Evolutionary conservation across 2,797 vertebrate genomes (phyloP).

Genomic region (Delichon dasypus): DNA sequence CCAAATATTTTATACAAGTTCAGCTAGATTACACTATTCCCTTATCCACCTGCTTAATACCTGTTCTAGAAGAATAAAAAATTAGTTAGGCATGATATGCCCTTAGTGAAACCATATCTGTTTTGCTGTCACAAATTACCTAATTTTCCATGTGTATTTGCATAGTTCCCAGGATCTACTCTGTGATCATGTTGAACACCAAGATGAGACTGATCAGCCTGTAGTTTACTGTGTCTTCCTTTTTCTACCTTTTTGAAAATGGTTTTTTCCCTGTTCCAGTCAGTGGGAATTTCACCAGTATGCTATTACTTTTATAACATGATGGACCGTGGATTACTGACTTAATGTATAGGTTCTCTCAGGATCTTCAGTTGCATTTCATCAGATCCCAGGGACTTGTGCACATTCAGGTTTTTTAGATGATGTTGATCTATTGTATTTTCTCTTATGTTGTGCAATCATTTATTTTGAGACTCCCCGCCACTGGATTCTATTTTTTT

Average conservation of each 20-base stretch:
- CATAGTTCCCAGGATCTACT: not conserved
- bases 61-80: not conserved
- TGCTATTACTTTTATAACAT: not conserved
- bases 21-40: rapidly evolving
- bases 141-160: not conserved
- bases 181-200: not conserved
- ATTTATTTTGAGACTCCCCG: not conserved
- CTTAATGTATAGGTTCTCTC: not conserved
- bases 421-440: not conserved
- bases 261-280: not conserved
- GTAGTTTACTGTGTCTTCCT: rapidly evolving
- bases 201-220: not conserved
- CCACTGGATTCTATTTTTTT: not conserved
- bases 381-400: not conserved
- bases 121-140: not conserved
- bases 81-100: not conserved
- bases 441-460: rapidly evolving
- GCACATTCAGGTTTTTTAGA: not conserved
- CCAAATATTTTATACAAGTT: not conserved
- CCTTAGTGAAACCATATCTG: not conserved
- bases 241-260: not conserved
- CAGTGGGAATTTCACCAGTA: not conserved
- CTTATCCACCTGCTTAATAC: not conserved
- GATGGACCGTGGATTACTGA: not conserved
- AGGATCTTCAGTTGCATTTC: not conserved